Evolutionary conservation across 2,888 invertebrate genomes (phyloP), one percentile per base, ranked within the genome.

Genomic region (Tipula helvola): DNA sequence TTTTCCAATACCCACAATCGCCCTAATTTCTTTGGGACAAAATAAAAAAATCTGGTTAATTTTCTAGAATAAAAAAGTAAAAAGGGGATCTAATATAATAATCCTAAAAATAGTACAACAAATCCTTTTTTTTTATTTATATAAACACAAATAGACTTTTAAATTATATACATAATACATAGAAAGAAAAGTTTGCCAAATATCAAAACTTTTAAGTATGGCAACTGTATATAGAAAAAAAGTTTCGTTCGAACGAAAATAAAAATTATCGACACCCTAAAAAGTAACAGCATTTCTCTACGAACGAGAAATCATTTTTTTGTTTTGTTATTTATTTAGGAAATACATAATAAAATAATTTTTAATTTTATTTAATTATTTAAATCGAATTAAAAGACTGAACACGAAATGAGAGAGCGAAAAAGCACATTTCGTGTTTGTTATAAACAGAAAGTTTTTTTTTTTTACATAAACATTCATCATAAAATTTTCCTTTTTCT

Each of bases 341-440:
- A 71, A 71, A 71, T 71, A 71, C 71, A 71, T 71, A 71, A 71
- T 71, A 71, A 71, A 71, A 71, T 71, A 71, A 71, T 71, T 71
- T 71, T 71, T 71, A 71, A 71, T 28, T 71, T 71, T 71, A 71
- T 71, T 71, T 71, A 71, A 71, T 71, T 71, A 71, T 71, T 71
- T 71, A 71, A 71, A 71, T 71, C 71, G 28, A 71, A 71, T 71
- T 71, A 71, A 71, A 18, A 71, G 71, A 28, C 28, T 28, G 28
- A 28, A 71, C 12, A 10, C 71, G 28, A 71, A 71, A 71, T 71
- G 71, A 71, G 71, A 28, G 71, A 71, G 71, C 13, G 71, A 71
- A 28, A 71, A 8, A 12, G 71, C 28, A 28, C 13, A 28, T 71
- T 16, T 28, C 5, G 71, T 28, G 8, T 71, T 71, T 28, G 8